Percentiles rank a stretch among this genome's conserved stretches.
These are phyloP conservation scores for Cristatella mucedo DNA, from an alignment of 2,888 invertebrate species.

Conservation along the genomic window DNA sequence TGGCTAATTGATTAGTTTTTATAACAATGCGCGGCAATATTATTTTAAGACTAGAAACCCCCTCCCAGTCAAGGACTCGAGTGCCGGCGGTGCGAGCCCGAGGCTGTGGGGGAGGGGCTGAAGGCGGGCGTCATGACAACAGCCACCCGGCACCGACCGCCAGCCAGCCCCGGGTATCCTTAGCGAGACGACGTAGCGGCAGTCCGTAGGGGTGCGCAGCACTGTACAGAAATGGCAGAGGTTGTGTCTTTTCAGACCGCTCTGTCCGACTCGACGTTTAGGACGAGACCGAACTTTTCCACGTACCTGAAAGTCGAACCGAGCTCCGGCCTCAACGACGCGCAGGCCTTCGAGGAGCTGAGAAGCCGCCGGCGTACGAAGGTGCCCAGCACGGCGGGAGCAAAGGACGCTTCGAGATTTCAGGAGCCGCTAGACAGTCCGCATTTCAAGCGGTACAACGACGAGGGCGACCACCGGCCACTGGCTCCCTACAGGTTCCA, in stretches of 20 bases:
- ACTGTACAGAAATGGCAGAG: no score
- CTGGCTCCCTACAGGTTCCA: constrained; percentile 25
- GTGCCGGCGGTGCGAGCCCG: no score
- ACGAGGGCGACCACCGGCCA: constrained; percentile 24
- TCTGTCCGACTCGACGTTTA: constrained; percentile 24
- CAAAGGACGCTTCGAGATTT: constrained; percentile 26
- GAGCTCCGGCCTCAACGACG: constrained; percentile 22
- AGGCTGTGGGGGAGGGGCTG: no score
- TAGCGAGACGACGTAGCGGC: no score
- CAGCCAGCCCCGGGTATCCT: no score
- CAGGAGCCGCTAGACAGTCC: constrained; percentile 16
- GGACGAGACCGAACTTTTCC: constrained; percentile 21
- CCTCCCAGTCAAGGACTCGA: no score
- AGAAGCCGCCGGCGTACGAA: constrained; percentile 26
- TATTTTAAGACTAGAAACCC: no score
- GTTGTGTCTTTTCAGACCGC: constrained; percentile 16
- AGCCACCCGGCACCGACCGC: no score
- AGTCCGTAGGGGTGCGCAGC: no score
- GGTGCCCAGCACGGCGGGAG: constrained; percentile 24
- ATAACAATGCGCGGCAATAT: no score
- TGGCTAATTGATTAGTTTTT: no score
- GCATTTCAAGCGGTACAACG: constrained; percentile 24
- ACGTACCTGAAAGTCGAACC: constrained; percentile 23
- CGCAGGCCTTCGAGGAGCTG: constrained; percentile 25
- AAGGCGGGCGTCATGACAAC: no score